Conservation (phyloP, 2,113 vertebrate genomes). For the Brachirus orientalis region DNA sequence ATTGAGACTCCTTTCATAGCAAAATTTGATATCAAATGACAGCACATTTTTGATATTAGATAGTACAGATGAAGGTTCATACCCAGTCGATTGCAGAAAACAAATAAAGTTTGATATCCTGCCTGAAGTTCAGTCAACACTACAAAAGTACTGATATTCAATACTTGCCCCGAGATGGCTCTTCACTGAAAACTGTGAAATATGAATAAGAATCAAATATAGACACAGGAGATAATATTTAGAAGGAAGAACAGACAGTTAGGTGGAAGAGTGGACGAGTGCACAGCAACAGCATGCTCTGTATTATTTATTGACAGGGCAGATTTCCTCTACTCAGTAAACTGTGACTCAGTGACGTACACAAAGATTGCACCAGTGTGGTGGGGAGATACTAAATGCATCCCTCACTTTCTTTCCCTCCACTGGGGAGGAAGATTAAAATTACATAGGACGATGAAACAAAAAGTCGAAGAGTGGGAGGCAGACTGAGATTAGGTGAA, state of each 20-base stretch:
- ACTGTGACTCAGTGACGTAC: conserved; percentile 37
- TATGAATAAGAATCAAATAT: too few species aligned
- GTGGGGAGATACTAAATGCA: conserved; percentile 16
- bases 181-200: too few species aligned
- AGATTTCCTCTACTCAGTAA: conserved; percentile 22
- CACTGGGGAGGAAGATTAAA: conserved; percentile 39
- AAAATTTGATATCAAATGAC: too few species aligned
- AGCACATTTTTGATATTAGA: too few species aligned
- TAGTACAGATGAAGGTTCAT: too few species aligned
- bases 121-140: too few species aligned
- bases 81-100: too few species aligned
- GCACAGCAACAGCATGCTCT: conserved; percentile 4
- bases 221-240: too few species aligned
- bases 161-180: too few species aligned
- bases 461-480: conserved; percentile 19
- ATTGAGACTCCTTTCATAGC: too few species aligned
- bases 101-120: too few species aligned
- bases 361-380: conserved; percentile 3
- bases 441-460: conserved; percentile 38
- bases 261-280: neutral
- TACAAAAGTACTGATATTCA: too few species aligned
- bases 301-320: conserved; percentile 53
- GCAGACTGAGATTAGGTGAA: conserved; percentile 30
- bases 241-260: conserved; percentile 1
- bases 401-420: neutral